Evolutionary conservation across 2,113 vertebrate genomes (phyloP).

Genomic region (Amblyopsis rosae): DNA sequence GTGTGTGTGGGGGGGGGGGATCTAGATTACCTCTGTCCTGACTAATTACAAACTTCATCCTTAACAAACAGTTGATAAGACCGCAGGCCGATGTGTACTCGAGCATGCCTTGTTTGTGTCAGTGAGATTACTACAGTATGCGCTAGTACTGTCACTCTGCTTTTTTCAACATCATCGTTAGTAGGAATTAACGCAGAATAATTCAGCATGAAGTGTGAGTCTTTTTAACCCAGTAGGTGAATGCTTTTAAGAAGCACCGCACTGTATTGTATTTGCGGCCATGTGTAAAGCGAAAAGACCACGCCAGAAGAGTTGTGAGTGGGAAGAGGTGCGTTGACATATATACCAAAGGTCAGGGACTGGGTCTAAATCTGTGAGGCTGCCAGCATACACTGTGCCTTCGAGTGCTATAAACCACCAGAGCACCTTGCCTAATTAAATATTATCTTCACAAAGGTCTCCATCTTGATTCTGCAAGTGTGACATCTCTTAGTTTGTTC

Average conservation of each 20-base stretch:
- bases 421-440: slow-evolving; percentile 23
- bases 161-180: too few relatives aligned
- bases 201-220: too few relatives aligned
- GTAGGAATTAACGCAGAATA: too few relatives aligned
- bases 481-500: too few relatives aligned
- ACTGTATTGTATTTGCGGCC: neutral
- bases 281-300: neutral
- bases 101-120: slow-evolving; percentile 30
- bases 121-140: neutral
- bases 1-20: neutral
- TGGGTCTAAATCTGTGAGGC: slow-evolving; percentile 1
- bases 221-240: neutral
- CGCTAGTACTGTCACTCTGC: too few relatives aligned
- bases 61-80: slow-evolving; percentile 20
- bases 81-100: slow-evolving; percentile 31
- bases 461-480: neutral
- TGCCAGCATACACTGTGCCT: slow-evolving; percentile 9
- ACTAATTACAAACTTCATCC: slow-evolving; percentile 52
- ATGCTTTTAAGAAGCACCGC: neutral
- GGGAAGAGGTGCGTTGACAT: slow-evolving; percentile 3
- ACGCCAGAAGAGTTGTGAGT: neutral
- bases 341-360: slow-evolving; percentile 29
- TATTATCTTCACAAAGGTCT: slow-evolving; percentile 3
- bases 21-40: slow-evolving; percentile 29
- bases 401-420: slow-evolving; percentile 2